A percentile compares a stretch with the other conserved stretches of the same genome.
Evolutionary conservation across 2,113 vertebrate species (phyloP).

Genomic region (Mustelus asterias): DNA sequence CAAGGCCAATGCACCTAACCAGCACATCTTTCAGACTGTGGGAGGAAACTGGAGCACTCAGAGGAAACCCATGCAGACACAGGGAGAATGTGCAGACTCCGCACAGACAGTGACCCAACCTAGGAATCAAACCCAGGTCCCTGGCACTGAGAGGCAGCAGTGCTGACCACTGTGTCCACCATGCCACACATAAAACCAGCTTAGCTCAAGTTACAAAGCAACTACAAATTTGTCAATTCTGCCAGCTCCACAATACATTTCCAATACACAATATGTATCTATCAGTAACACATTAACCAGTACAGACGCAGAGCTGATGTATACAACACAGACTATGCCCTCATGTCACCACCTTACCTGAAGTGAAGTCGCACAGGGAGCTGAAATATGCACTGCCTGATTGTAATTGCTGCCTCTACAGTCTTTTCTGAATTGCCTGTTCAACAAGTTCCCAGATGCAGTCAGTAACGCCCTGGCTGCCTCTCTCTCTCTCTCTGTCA

Average conservation of each 20-base stretch:
- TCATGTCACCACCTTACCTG: neutral
- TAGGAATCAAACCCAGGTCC: too few relatives aligned
- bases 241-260: neutral
- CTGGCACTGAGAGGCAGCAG: too few relatives aligned
- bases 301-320: neutral
- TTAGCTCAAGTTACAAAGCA: neutral
- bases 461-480: neutral
- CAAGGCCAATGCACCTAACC: too few relatives aligned
- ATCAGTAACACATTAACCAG: neutral
- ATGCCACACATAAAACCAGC: neutral
- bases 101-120: too few relatives aligned
- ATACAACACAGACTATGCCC: neutral
- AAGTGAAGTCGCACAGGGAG: neutral
- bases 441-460: neutral
- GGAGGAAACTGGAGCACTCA: too few relatives aligned
- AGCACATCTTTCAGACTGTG: too few relatives aligned
- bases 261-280: neutral
- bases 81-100: too few relatives aligned
- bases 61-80: too few relatives aligned
- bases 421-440: neutral
- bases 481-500: neutral
- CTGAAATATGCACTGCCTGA: neutral
- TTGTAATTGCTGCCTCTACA: neutral
- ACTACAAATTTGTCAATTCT: neutral
- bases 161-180: too few relatives aligned